Base-by-base conservation (phyloP, 2,113 vertebrate genomes). In the Triplophysa siluroides region DNA sequence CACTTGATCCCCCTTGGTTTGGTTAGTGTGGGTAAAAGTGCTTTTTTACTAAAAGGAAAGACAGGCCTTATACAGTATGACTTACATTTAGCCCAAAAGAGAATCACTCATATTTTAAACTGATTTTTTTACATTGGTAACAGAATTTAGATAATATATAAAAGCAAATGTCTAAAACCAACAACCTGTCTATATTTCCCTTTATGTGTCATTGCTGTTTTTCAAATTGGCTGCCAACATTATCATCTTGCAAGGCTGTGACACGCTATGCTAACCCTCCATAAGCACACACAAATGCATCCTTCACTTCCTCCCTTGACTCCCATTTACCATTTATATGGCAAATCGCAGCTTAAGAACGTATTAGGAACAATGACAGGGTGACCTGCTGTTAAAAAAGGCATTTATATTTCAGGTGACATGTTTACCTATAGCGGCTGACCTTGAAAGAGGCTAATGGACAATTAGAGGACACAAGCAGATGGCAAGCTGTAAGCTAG, bases 21-120 rank as follows among this genome's bases (percentile, higher is more conserved):
- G 70, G 56, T 77, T 54, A 78, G 75, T 70, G 77, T 75, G 80
- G 80, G 82, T 81, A 76, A 87, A 78, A 29, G 86, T 78, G 80
- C 68, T 84, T 65, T 58, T 85, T 18, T n/a, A 52, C 12, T 33
- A 19, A 14, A 29, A 23, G 16, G 6, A 26, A 21, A 43, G 16
- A 60, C 78, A 68, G 11, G 26, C 26, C 26, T 29, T 29, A 3
- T 29, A 29, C 26, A 29, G 26, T 29, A 29, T 2, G 29, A 52
- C 41, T 54, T 76, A 8, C 26, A 23, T 52, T 26, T 4, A 10
- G n/a, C 21, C 45, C 3, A 13, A 12, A 50, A 12, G 3, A 12
- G 47, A 50, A 50, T 13, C 47, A 50, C 4, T 50, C 47, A 50
- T 50, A 13, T 14, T 50, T 13, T 13, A 11, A 50, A 50, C 11